A percentile compares a stretch with the other conserved stretches of the same genome.
Evolutionary conservation across 2,888 invertebrate species (phyloP).

Genomic region (Caenorhabditis panamensis): DNA sequence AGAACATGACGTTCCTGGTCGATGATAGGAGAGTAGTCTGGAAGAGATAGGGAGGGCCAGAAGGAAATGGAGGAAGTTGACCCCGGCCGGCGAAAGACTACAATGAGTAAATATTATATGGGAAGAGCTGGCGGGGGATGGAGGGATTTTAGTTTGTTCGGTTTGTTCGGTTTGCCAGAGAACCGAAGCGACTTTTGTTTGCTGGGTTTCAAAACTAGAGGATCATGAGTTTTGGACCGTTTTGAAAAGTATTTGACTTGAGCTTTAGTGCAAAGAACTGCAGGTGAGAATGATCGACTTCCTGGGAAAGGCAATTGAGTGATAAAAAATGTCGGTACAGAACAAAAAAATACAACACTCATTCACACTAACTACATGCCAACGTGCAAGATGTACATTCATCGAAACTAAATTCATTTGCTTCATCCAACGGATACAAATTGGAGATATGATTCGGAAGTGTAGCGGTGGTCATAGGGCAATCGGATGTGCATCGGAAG

Average conservation of each 20-base stretch:
- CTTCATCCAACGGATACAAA: background rate
- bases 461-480: constrained; percentile 29
- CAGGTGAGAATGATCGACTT: too few relatives aligned
- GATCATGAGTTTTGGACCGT: constrained; percentile 16
- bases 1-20: constrained; percentile 48
- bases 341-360: too few relatives aligned
- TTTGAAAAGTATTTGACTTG: background rate
- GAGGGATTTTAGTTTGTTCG: constrained; percentile 30
- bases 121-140: constrained; percentile 20
- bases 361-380: too few relatives aligned
- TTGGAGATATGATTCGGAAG: constrained; percentile 54
- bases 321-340: too few relatives aligned
- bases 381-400: background rate
- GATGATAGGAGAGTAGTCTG: constrained; percentile 24
- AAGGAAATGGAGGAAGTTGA: constrained; percentile 36
- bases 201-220: constrained; percentile 23
- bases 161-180: constrained; percentile 37
- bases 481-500: constrained; percentile 47
- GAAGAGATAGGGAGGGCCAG: constrained; percentile 6
- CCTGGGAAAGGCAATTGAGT: too few relatives aligned
- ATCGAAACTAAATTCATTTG: constrained; percentile 1
- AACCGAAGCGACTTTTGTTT: constrained; percentile 49
- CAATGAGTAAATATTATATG: constrained; percentile 31
- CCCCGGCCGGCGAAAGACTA: constrained; percentile 23
- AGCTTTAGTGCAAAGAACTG: background rate